A percentile compares a stretch with the other conserved stretches of the same genome.
Evolutionary conservation across 1,140 invertebrate species (phyloP).

Genomic region (Neodiprion lecontei): DNA sequence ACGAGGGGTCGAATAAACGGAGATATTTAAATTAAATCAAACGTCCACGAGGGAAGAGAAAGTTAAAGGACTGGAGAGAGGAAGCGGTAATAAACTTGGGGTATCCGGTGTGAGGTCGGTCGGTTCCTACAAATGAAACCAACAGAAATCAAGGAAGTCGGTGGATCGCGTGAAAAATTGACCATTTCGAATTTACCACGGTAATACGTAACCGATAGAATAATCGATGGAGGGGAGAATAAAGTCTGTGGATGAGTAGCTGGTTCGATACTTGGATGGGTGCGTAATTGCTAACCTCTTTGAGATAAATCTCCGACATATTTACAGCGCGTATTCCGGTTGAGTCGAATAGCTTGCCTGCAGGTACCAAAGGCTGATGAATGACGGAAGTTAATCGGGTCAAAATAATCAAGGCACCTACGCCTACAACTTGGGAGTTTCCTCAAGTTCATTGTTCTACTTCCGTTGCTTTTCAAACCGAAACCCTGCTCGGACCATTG

Average conservation of each 20-base stretch:
- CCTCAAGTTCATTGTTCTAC: background rate
- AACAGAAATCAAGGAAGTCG: background rate
- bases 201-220: no score
- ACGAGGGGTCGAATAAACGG: background rate
- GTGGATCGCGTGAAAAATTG: background rate
- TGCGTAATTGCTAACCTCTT: no score
- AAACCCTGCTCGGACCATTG: background rate
- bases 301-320: background rate
- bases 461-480: conserved; percentile 1
- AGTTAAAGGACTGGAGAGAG: background rate
- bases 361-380: no score
- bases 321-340: background rate
- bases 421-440: background rate
- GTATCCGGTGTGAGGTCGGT: background rate
- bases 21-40: background rate
- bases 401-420: background rate
- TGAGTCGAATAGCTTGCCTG: background rate
- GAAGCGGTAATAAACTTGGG: background rate
- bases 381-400: background rate
- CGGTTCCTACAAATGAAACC: background rate
- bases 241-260: no score
- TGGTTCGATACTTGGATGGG: no score
- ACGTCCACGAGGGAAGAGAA: background rate
- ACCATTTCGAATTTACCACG: no score
- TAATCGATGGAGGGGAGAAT: no score